These are phyloP conservation scores for Fundulus diaphanus DNA, from an alignment of 2,797 vertebrate genomes.

Conservation along the genomic window DNA sequence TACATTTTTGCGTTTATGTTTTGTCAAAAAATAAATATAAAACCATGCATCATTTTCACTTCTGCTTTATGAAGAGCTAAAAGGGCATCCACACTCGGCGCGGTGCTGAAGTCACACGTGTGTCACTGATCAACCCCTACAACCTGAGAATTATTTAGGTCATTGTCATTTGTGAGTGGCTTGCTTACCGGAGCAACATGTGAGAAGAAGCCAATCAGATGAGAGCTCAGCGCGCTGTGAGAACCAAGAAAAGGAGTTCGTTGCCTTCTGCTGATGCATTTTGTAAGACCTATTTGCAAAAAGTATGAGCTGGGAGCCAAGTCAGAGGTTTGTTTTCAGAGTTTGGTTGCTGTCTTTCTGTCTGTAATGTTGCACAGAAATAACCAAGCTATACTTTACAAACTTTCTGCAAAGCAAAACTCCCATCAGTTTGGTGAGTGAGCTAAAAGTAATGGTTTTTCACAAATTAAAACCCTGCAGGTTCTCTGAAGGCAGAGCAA, in stretches of 20 bases:
- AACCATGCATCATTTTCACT: too few relatives aligned
- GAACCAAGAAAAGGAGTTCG: background rate
- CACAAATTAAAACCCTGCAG: background rate
- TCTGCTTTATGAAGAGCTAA: too few relatives aligned
- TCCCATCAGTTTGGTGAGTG: background rate
- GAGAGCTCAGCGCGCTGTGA: background rate
- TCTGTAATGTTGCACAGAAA: background rate
- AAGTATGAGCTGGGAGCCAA: background rate
- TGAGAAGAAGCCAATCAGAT: slow-evolving; percentile 1
- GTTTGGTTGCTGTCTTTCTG: background rate
- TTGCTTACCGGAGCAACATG: background rate
- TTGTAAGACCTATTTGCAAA: background rate
- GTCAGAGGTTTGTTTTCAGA: background rate
- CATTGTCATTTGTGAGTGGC: background rate
- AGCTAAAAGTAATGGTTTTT: background rate
- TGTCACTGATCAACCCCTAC: slow-evolving; percentile 3
- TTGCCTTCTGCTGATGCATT: background rate
- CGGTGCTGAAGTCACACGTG: background rate
- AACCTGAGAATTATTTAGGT: slow-evolving; percentile 5
- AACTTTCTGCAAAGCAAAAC: background rate
- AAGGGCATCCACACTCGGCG: too few relatives aligned
- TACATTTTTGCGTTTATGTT: too few relatives aligned
- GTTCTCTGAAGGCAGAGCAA: background rate
- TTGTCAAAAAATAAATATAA: too few relatives aligned
- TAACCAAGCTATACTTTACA: background rate